Percentiles rank a stretch among this genome's conserved stretches.
Evolutionary conservation across 2,113 vertebrate species (phyloP).

Genomic region (Neogale vison): DNA sequence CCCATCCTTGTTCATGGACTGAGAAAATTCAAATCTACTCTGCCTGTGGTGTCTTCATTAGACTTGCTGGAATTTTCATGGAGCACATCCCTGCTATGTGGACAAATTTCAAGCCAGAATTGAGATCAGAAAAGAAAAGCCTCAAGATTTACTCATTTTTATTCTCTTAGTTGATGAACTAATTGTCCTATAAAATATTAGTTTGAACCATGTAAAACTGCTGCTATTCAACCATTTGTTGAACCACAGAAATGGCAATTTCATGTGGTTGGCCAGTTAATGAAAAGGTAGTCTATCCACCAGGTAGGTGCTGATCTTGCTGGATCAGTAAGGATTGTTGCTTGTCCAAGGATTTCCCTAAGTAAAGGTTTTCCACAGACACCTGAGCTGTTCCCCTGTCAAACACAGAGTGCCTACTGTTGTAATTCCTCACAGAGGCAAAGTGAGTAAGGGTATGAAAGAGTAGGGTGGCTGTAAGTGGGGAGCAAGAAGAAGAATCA

Average conservation of each 20-base stretch:
- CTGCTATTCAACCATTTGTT: background rate
- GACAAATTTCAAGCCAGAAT: background rate
- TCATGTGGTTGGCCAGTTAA: background rate
- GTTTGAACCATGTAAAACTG: background rate
- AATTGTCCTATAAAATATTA: background rate
- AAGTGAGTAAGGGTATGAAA: conserved; percentile 14
- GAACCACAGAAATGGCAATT: background rate
- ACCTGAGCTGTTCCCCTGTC: background rate
- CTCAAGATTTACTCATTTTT: background rate
- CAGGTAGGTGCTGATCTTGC: background rate
- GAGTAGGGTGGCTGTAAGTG: background rate
- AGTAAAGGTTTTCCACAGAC: background rate
- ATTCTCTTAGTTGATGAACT: background rate
- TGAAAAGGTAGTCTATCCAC: background rate
- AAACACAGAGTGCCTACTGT: background rate
- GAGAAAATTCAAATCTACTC: background rate
- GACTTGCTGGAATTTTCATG: background rate
- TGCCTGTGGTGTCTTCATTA: background rate
- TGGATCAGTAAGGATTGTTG: background rate
- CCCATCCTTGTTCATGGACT: background rate
- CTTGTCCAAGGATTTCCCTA: background rate
- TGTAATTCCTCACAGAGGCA: conserved; percentile 42
- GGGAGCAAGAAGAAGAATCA: conserved; percentile 28
- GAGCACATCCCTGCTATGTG: background rate
- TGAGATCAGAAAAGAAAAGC: background rate